Evolutionary conservation across 2,113 vertebrate genomes (phyloP).

Genomic region (Herpetotheres cachinnans): DNA sequence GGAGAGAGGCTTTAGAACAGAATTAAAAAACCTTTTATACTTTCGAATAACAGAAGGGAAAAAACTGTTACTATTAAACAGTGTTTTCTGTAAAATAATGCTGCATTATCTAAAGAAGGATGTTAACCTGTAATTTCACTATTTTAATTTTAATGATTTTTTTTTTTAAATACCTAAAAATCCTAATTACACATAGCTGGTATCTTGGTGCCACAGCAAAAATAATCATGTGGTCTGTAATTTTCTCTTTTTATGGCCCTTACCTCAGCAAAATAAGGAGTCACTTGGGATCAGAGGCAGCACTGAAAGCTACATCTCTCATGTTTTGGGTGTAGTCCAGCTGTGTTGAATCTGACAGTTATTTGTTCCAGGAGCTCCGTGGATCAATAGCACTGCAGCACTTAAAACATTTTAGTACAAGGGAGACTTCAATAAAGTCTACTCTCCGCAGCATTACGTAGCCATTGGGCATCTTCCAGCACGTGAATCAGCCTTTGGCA

Average conservation of each 20-base stretch:
- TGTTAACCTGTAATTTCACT: not conserved
- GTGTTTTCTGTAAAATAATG: not conserved
- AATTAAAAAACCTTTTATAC: not conserved
- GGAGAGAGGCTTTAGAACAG: not conserved
- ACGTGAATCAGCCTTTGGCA: conserved; percentile 3
- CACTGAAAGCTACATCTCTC: not conserved
- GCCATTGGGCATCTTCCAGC: not conserved
- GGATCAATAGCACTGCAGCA: conserved; percentile 55
- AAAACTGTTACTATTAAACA: not conserved
- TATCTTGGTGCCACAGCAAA: not conserved
- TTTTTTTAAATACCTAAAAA: not conserved
- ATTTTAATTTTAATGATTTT: not conserved
- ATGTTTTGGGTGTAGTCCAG: not conserved
- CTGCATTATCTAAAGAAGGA: not conserved
- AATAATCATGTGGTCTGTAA: fast-evolving
- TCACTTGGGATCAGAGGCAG: not conserved
- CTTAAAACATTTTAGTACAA: not conserved
- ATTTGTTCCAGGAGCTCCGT: not conserved
- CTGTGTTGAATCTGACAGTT: not conserved
- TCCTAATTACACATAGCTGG: not conserved
- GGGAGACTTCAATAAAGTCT: not conserved
- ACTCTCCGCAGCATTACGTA: conserved; percentile 10
- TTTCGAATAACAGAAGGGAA: not conserved
- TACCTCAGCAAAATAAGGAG: not conserved
- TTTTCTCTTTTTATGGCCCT: not conserved